A percentile compares a stretch with the other conserved stretches of the same genome.
These are phyloP conservation scores for Catharus ustulatus DNA, from an alignment of 2,797 vertebrate species.

Conservation along the genomic window DNA sequence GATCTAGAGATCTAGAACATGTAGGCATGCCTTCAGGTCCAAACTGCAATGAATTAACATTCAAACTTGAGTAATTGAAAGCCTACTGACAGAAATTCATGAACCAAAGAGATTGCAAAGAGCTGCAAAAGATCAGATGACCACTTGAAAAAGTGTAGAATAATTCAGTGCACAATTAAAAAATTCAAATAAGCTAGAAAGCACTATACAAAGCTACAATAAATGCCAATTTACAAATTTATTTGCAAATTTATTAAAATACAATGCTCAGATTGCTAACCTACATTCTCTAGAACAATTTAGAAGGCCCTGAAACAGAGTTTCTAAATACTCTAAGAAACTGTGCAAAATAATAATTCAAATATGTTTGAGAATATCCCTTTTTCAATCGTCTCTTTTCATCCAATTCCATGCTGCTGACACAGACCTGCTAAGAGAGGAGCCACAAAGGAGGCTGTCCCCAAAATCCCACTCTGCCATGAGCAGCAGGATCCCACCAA, in stretches of 20 bases:
- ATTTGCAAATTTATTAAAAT: background rate
- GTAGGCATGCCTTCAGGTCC: background rate
- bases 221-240: background rate
- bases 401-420: background rate
- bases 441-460: background rate
- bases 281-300: background rate
- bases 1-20: background rate
- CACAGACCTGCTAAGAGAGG: background rate
- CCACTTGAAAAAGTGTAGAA: background rate
- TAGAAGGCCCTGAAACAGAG: background rate
- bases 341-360: background rate
- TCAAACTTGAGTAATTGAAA: background rate
- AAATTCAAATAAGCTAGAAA: background rate
- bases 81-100: background rate
- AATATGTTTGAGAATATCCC: background rate
- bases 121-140: background rate
- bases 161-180: background rate
- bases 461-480: background rate
- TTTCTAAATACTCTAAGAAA: background rate
- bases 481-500: background rate
- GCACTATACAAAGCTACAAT: background rate
- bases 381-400: background rate
- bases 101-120: background rate
- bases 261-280: background rate
- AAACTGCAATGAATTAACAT: background rate